Conservation (phyloP, 35 echinoderm and acorn worm species). For the Ptychodera flava region DNA sequence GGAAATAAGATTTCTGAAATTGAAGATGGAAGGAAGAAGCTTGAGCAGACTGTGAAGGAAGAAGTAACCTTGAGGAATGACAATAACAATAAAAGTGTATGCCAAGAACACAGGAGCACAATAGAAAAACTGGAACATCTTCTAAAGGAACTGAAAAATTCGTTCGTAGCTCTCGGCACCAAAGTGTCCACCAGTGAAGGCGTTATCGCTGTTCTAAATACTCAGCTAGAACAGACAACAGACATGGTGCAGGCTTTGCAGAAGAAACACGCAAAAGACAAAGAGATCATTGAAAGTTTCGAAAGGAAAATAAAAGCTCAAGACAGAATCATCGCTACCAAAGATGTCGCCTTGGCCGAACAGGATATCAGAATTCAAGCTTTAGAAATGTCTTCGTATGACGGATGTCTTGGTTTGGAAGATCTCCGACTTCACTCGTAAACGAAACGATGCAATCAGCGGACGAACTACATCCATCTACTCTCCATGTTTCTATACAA, state of each 20-base stretch:
- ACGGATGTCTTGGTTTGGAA: slow-evolving; percentile 25
- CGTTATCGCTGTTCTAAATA: not conserved
- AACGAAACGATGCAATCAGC: slow-evolving; percentile 4
- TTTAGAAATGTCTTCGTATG: slow-evolving; percentile 8
- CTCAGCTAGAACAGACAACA: not conserved
- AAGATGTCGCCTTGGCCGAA: slow-evolving; percentile 5
- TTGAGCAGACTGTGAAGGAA: not conserved
- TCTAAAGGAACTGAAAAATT: not conserved
- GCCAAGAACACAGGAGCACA: not conserved
- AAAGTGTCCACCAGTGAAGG: not conserved
- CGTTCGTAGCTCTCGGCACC: not conserved
- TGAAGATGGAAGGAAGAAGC: not conserved
- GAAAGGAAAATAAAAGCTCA: not conserved
- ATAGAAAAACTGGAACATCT: not conserved
- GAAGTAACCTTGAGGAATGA: not conserved
- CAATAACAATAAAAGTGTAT: not conserved
- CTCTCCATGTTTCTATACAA: slow-evolving; percentile 30
- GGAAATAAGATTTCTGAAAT: not conserved
- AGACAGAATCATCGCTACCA: not conserved
- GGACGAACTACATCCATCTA: slow-evolving; percentile 22
- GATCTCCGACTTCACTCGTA: slow-evolving; percentile 9
- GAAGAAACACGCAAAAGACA: not conserved
- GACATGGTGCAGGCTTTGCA: not conserved
- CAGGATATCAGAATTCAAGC: not conserved
- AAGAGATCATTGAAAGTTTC: not conserved